Evolutionary conservation across 1,140 invertebrate species (phyloP), one percentile per base, ranked within the genome.

Genomic region (Chrysomallon squamiferum): DNA sequence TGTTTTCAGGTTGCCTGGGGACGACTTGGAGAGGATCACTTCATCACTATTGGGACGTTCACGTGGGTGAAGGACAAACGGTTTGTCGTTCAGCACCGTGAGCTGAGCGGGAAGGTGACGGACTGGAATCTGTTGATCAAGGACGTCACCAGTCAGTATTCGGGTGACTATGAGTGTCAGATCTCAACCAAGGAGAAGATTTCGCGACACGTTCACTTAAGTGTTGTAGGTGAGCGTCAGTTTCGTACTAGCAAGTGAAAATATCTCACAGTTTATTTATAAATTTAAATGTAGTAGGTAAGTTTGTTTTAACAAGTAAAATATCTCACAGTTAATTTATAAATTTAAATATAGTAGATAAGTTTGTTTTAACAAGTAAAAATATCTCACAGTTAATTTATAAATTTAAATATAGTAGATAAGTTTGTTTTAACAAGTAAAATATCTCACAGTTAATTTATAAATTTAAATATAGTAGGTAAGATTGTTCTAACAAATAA

Each of bases 41-140:
- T 73, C 29, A 56, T 69, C 45, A 66, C 71, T 7, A 65, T 73
- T 18, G 71, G 60, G 2, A 65, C 59, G 13, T 25, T 65, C 15
- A 60, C 49, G 4, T 69, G 64, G 66, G 65, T 68, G 35, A 65
- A 69, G 33, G 67, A 69, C 35, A 38, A 45, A 5, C 50, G 54
- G 25, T 56, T 66, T 25, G 41, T 57, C 11, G 57, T 72, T 20
- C 18, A 59, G 18, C 30, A 59, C 38, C 49, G 45, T 25, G 50
- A 66, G 49, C 50, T 56, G 32, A 68, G 52, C 9, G 38, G 49
- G 5, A 62, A 68, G 41, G 57, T 68, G 4, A 68, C 60, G 18
- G 70, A 72, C 32, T 71, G 72, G 72, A 71, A 74, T 56, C 52
- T 74, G 29, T 33, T 71, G 0, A 71, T 74, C 25, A 62, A 58